Evolutionary conservation across 2,797 vertebrate genomes (phyloP), one percentile per base, ranked within the genome.

Genomic region (Buphagus erythrorhynchus): DNA sequence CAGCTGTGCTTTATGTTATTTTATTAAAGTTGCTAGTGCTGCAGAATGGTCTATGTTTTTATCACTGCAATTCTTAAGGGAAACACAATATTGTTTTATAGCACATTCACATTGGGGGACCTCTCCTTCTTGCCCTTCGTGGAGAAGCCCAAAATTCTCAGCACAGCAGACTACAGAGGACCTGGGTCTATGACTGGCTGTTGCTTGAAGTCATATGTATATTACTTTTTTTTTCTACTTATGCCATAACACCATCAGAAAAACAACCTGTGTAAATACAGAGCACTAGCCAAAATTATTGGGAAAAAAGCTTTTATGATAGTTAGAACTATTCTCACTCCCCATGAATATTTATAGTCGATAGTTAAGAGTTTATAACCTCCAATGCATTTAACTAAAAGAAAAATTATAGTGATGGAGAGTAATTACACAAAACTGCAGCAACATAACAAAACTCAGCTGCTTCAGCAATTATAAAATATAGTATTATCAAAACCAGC

Each of bases 301-400:
- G 36, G 62, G 49, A 67, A 96, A 95, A 19, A 92, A 92, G 78
- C 84, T 94, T 72, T 94, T 82, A 52, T 42, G 63, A 76, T 97
- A 97, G 96, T 97, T 95, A 96, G 78, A 78, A 79, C 55, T 73
- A 62, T 77, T 90, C 73, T 79, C 58, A 57, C 85, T 91, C 33
- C 33, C 85, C 81, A 46, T 92, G 91, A 95, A 78, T 91, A 95
- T 77, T 97, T 92, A 95, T 67, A 96, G 91, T 92, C 94, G 90
- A 91, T 96, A 88, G 84, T 96, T 97, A 95, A 93, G 96, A 94
- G 91, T 96, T 95, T 97, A 96, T 96, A 95, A 95, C 86, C 86
- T 90, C 63, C 17, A 74, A 93, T 90, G 73, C 91, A 94, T 97
- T 97, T 96, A 96, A 96, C 92, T 93, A 91, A 88, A 93, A 94